Percentiles rank a stretch among this genome's conserved stretches.
Conservation (phyloP, 2,113 vertebrate species). For the Entosphenus tridentatus region DNA sequence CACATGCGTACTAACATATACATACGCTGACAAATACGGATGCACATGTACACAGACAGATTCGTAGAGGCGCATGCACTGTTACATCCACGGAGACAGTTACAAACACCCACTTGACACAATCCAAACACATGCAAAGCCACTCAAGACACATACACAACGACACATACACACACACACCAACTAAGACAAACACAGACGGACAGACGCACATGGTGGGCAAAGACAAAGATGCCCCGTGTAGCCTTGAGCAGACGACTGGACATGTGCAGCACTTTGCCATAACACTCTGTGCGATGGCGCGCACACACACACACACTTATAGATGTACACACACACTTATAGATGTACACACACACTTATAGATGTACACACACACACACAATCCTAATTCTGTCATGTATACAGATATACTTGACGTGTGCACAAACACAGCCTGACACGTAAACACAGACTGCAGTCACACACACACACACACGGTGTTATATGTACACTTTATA, state of each 20-base stretch:
- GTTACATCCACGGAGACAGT: background rate
- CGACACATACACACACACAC: background rate
- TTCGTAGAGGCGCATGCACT: background rate
- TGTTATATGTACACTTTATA: no score
- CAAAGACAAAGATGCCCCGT: no score
- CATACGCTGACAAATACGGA: background rate
- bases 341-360: background rate
- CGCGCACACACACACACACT: background rate
- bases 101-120: background rate
- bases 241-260: no score
- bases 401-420: background rate
- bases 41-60: background rate
- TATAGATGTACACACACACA: background rate
- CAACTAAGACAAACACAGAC: background rate
- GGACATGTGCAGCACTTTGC: no score
- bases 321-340: background rate
- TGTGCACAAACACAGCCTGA: background rate
- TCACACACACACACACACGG: no score
- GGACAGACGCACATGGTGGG: background rate
- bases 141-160: conserved; percentile 4
- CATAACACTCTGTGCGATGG: no score
- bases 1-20: background rate
- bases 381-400: background rate
- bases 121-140: background rate
- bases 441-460: no score